phyloP scores from a whole-genome alignment of 2,113 vertebrate species.

The Camelus bactrianus region DNA sequence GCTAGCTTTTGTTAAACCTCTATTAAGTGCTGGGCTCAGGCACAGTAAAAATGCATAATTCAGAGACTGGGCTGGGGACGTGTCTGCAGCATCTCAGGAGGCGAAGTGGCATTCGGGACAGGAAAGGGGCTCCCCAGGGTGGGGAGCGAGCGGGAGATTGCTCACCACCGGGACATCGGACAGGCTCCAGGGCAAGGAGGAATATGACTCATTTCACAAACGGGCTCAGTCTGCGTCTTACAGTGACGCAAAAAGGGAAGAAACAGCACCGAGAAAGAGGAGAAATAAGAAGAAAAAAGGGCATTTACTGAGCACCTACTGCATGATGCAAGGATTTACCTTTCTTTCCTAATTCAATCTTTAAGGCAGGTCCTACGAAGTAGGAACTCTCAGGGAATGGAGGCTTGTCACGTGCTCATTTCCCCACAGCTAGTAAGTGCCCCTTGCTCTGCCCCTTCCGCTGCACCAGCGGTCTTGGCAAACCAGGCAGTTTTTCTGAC shows the following conservation, averaged over 20 bases:
- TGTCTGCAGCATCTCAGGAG: rapidly evolving
- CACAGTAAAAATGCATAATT: rapidly evolving
- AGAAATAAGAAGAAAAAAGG: no score
- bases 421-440: rapidly evolving
- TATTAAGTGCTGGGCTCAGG: no score
- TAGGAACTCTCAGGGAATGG: rapidly evolving
- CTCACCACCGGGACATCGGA: no score
- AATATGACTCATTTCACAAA: no score
- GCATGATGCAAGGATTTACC: no score
- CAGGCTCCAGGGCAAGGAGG: no score
- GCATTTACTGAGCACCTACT: rapidly evolving
- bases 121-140: rapidly evolving
- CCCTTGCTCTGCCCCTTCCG: no score
- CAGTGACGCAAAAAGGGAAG: rapidly evolving
- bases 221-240: neutral
- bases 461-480: neutral
- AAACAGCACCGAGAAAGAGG: no score
- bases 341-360: neutral
- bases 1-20: neutral
- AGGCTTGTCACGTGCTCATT: rapidly evolving
- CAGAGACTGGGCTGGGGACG: rapidly evolving
- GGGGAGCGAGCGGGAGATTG: rapidly evolving
- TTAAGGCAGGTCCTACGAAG: no score
- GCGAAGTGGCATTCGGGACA: rapidly evolving
- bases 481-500: no score